phyloP scores from a whole-genome alignment of 2,113 vertebrate species.

The Stictonetta naevosa region DNA sequence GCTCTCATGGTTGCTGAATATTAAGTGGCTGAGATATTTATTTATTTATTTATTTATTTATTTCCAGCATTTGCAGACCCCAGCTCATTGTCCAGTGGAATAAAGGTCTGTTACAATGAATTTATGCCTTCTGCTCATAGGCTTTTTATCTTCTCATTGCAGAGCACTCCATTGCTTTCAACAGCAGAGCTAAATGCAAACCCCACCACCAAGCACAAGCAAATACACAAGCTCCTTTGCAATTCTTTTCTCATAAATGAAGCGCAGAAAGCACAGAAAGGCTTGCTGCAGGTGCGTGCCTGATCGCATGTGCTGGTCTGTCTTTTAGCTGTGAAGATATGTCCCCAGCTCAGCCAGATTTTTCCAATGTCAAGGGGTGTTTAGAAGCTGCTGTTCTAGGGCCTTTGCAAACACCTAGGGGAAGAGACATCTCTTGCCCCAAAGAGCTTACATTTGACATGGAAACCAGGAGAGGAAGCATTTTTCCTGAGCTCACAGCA shows the following conservation, averaged over 20 bases:
- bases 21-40: not conserved
- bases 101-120: not conserved
- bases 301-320: fast-evolving
- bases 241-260: not conserved
- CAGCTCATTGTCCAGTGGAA: not conserved
- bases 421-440: not conserved
- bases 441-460: not conserved
- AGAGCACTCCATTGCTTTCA: not conserved
- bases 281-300: not conserved
- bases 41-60: not conserved
- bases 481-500: not conserved
- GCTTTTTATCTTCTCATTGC: not conserved
- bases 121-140: not conserved
- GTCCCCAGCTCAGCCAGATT: not conserved
- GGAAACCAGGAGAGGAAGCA: not conserved
- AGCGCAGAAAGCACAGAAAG: not conserved
- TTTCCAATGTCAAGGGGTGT: not conserved
- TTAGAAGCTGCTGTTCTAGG: not conserved
- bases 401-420: not conserved
- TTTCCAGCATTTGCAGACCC: not conserved
- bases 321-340: not conserved
- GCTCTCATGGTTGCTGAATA: not conserved
- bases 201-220: not conserved
- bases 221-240: not conserved
- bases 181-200: not conserved